phyloP scores from a whole-genome alignment of 2,113 vertebrate species.

The Pyxicephalus adspersus region DNA sequence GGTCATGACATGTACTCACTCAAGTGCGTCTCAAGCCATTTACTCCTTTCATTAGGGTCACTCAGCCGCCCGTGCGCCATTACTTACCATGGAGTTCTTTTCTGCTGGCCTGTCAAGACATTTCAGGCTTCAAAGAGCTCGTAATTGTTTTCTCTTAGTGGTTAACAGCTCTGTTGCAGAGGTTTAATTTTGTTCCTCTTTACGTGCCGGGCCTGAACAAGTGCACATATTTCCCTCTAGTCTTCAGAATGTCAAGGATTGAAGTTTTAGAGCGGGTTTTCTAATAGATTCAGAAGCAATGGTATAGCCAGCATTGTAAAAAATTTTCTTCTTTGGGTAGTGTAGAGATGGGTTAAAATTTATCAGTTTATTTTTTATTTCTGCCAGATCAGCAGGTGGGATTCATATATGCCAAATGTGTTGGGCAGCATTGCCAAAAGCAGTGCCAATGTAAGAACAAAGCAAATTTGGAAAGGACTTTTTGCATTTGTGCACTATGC shows the following conservation, averaged over 20 bases:
- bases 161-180: not conserved
- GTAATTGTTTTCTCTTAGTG: conserved; percentile 26
- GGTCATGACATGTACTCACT: conserved; percentile 41
- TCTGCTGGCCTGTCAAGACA: conserved; percentile 5
- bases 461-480: too few species aligned
- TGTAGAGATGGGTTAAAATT: too few species aligned
- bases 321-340: too few species aligned
- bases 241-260: not conserved
- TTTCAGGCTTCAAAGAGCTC: conserved; percentile 5
- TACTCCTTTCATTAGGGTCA: conserved; percentile 39
- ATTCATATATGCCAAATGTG: too few species aligned
- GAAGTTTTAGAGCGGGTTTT: too few species aligned
- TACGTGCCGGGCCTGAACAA: not conserved
- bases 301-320: too few species aligned
- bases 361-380: too few species aligned
- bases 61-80: conserved; percentile 23
- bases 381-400: too few species aligned
- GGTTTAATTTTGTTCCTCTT: not conserved
- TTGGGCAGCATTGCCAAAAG: too few species aligned
- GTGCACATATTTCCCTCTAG: not conserved
- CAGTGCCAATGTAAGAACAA: too few species aligned
- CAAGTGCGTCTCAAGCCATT: conserved; percentile 33
- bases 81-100: not conserved
- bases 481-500: too few species aligned
- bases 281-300: too few species aligned